These are phyloP conservation scores for Micrasema minimum DNA, from an alignment of 1,140 invertebrate genomes.

Conservation along the genomic window DNA sequence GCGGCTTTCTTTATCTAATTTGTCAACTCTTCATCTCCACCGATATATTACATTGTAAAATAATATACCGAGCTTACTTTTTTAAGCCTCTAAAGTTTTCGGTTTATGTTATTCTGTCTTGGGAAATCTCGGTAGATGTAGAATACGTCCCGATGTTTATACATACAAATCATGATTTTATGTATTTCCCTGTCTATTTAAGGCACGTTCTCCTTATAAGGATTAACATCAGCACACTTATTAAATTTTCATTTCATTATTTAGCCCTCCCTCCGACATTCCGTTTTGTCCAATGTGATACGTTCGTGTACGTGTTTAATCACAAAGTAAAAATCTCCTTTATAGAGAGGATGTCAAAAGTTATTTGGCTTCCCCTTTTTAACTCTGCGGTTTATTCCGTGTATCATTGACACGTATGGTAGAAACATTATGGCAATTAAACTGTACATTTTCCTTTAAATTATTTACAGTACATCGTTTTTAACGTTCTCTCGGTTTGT, in stretches of 20 bases:
- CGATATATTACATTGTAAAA: conserved; percentile 4
- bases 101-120: too few relatives aligned
- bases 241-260: conserved; percentile 26
- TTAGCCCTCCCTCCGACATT: conserved; percentile 6
- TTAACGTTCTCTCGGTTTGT: conserved; percentile 13
- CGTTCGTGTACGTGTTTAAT: conserved; percentile 18
- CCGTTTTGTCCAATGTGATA: conserved; percentile 6
- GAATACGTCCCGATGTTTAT: too few relatives aligned
- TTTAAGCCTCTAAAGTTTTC: too few relatives aligned
- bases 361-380: conserved; percentile 14
- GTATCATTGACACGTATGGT: conserved; percentile 17
- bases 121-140: too few relatives aligned
- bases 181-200: too few relatives aligned
- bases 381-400: conserved; percentile 17
- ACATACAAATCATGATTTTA: too few relatives aligned
- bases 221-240: conserved; percentile 4
- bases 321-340: conserved; percentile 37
- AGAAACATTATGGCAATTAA: too few relatives aligned
- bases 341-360: conserved; percentile 15
- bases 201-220: conserved; percentile 11
- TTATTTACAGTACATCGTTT: conserved; percentile 37
- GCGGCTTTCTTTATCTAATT: conserved; percentile 52
- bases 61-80: too few relatives aligned
- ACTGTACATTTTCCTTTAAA: too few relatives aligned
- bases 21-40: conserved; percentile 17